Base-by-base conservation (phyloP, 2,888 invertebrate genomes). In the Aspidapion aeneum region DNA sequence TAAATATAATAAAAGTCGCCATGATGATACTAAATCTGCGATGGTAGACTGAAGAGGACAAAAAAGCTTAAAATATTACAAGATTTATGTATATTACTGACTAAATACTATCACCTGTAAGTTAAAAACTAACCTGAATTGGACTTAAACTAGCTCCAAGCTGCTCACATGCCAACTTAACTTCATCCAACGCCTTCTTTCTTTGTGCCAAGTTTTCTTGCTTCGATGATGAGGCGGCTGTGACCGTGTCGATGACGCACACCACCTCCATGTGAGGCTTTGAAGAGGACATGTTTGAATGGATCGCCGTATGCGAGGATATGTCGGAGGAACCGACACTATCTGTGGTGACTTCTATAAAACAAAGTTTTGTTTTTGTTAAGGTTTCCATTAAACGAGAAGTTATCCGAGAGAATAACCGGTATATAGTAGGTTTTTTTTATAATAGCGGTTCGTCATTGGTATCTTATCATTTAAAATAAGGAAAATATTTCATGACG, bases 261-360 rank as follows among this genome's bases (percentile, higher is more conserved):
- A 90, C 94, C 66, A 96, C 91, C 79, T 95, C 94, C 91, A 94
- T 94, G 71, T 87, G 85, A 20, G 89, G 87, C 70, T 88, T 80
- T 22, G 79, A 80, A 64, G 77, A 74, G 16, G 72, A 74, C 63
- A 70, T 71, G 58, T 71, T 73, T 68, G 66, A 69, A 61, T 70
- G 70, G 70, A 83, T 80, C 49, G 82, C 77, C 22, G 83, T 83
- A 63, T 81, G 81, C 52, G 78, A 83, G 21, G 87, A 87, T 65
- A 84, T 77, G 74, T 87, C 87, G 68, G 87, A 86, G 21, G 86
- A 86, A 54, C 86, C 86, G 62, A 86, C 77, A 73, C 86, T 86
- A 72, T 87, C 86, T 48, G 86, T 86, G 68, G 35, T 35, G 35
- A n/a, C n/a, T n/a, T n/a, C n/a, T n/a, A n/a, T n/a, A n/a, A n/a